A percentile compares a stretch with the other conserved stretches of the same genome.
These are phyloP conservation scores for Nemopilema nomurai DNA, from an alignment of 30 jellyfish, hydroid and myxozoan species.

Conservation along the genomic window DNA sequence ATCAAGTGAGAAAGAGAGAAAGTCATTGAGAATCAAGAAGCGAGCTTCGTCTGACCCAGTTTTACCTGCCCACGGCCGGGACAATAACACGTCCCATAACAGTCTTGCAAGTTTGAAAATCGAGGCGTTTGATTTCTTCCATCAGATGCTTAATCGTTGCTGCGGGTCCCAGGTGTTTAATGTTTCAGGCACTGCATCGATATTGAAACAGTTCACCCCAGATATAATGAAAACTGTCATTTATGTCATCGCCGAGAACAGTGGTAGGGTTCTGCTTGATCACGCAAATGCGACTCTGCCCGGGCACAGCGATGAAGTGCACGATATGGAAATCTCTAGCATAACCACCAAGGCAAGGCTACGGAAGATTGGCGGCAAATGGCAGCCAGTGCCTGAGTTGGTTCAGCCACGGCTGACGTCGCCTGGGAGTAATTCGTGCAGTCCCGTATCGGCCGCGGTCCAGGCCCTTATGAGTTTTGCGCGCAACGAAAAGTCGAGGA, in stretches of 20 bases:
- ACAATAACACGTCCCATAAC: not conserved
- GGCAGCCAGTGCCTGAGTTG: slow-evolving; percentile 68
- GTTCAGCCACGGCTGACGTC: slow-evolving; percentile 79
- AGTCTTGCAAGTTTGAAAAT: slow-evolving; percentile 55
- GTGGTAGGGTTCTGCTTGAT: slow-evolving; percentile 10
- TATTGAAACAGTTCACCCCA: slow-evolving; percentile 84
- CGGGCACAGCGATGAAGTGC: slow-evolving; percentile 44
- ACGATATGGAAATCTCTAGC: slow-evolving; percentile 59
- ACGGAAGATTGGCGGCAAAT: not conserved
- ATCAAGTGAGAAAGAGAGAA: not conserved
- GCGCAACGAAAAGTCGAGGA: slow-evolving; percentile 7
- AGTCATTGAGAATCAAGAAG: slow-evolving; percentile 16
- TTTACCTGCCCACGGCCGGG: not conserved
- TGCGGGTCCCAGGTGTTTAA: slow-evolving; percentile 51
- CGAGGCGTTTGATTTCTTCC: slow-evolving; percentile 90
- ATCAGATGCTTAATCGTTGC: slow-evolving; percentile 71
- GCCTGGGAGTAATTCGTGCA: slow-evolving; percentile 82
- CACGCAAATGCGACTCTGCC: slow-evolving; percentile 13
- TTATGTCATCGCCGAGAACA: slow-evolving; percentile 54
- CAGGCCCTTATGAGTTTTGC: slow-evolving; percentile 94
- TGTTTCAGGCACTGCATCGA: slow-evolving; percentile 76
- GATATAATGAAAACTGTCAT: slow-evolving; percentile 70
- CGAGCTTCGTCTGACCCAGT: slow-evolving; percentile 45
- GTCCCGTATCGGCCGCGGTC: slow-evolving; percentile 97
- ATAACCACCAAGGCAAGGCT: slow-evolving; percentile 47